Percentiles rank a stretch among this genome's conserved stretches.
phyloP scores from a whole-genome alignment of 2,888 invertebrate genomes.

The Dorcus hopei region DNA sequence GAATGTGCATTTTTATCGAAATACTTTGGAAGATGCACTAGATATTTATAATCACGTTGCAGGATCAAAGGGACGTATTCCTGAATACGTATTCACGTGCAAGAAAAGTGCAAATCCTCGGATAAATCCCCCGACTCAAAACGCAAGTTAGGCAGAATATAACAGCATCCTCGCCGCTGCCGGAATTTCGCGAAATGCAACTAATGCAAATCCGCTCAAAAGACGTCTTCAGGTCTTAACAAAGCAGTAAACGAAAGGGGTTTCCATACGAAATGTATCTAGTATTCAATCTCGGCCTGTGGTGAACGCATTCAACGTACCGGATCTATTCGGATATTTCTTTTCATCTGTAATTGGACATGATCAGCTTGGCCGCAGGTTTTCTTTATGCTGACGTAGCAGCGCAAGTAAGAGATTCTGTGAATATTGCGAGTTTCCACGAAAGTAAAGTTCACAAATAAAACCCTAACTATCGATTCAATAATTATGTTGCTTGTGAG shows the following conservation, averaged over 20 bases:
- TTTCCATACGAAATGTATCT: slow-evolving; percentile 22
- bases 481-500: too few relatives aligned
- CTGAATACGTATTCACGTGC: too few relatives aligned
- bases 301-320: slow-evolving; percentile 23
- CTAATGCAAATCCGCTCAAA: not conserved
- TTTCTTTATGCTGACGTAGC: not conserved
- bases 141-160: not conserved
- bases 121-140: not conserved
- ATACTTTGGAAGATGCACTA: too few relatives aligned
- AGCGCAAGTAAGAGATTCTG: too few relatives aligned
- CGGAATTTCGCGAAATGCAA: not conserved
- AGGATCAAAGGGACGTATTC: too few relatives aligned
- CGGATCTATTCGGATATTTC: slow-evolving; percentile 23
- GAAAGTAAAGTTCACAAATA: too few relatives aligned
- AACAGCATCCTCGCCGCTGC: not conserved
- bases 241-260: slow-evolving; percentile 17
- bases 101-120: too few relatives aligned
- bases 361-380: slow-evolving; percentile 19
- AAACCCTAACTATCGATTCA: too few relatives aligned
- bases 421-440: too few relatives aligned
- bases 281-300: slow-evolving; percentile 22
- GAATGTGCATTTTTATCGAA: too few relatives aligned
- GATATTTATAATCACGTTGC: too few relatives aligned
- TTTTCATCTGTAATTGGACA: slow-evolving; percentile 26
- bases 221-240: slow-evolving; percentile 17